Base-by-base conservation (phyloP, 2,888 invertebrate genomes). In the Caenorhabditis plicata region DNA sequence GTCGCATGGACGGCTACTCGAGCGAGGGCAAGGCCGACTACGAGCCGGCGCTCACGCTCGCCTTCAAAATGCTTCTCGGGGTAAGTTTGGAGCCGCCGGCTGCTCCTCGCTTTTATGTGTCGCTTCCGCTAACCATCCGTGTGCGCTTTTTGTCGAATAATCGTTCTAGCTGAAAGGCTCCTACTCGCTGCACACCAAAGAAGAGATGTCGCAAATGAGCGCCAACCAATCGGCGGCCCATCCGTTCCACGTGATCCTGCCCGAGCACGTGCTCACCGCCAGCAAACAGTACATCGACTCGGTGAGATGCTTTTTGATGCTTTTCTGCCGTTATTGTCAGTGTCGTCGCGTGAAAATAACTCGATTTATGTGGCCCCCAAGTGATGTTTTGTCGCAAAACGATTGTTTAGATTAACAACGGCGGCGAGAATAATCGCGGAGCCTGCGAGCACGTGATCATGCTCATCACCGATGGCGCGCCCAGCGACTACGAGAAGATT, bases 391-490 rank as follows among this genome's bases (percentile, higher is more conserved):
- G n/a, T n/a, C n/a, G n/a, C n/a, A n/a, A n/a, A n/a, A n/a, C 36
- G 4, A 36, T 33, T 39, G 17, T 43, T 3, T 39, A 60, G 60
- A 54, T 60, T 46, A 60, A 41, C 39, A 60, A 54, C 38, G 60
- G 60, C 4, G 54, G 50, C 11, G 51, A 51, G 13, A 48, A 49
- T 19, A 45, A 53, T 22, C 41, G 56, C 11, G 62, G 47, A 33
- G 61, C 47, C 80, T 98, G 98, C 81, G 98, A 98, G 85, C 89
- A 94, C 85, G 95, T 94, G 26, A 95, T 98, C 78, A 95, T 98
- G 95, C 84, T 98, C 72, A 88, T 98, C 73, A 95, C 96, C n/a
- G 98, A 98, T 83, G 96, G 96, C 22, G 92, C 95, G 15, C 93
- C 95, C 38, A 90, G 92, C 80, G 91, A 89, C 81, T 93, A 89